Base-by-base conservation (phyloP, 2,888 invertebrate genomes). In the Orchesellides sinensis region DNA sequence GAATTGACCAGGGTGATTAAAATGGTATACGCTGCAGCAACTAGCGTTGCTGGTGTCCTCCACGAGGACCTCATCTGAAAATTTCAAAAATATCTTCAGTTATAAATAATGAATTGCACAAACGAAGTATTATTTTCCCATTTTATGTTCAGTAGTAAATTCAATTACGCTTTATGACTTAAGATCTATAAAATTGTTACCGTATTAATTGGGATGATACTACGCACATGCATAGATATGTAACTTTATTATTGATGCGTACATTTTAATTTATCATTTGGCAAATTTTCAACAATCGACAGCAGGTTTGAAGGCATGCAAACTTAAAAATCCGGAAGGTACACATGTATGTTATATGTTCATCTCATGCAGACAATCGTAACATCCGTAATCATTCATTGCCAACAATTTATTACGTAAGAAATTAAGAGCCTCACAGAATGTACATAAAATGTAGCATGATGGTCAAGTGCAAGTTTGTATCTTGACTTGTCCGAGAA, bases 61-160 rank as follows among this genome's bases (percentile, higher is more conserved):
- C 85, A 73, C 72, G 85, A 85, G 85, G 85, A 85, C 85, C 83
- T 80, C 85, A 85, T 85, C 85, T 85, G 56, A 77, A 83, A 45
- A 68, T 74, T 14, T n/a, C 2, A 40, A n/a, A n/a, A n/a, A n/a
- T n/a, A n/a, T n/a, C n/a, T n/a, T n/a, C n/a, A n/a, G n/a, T n/a
- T n/a, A n/a, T n/a, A n/a, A n/a, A n/a, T n/a, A n/a, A n/a, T n/a
- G n/a, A n/a, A n/a, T n/a, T n/a, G n/a, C n/a, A n/a, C n/a, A n/a
- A n/a, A n/a, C n/a, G n/a, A n/a, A n/a, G n/a, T n/a, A n/a, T n/a
- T n/a, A n/a, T n/a, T n/a, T n/a, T n/a, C n/a, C n/a, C n/a, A n/a
- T n/a, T n/a, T n/a, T n/a, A n/a, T n/a, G n/a, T n/a, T n/a, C n/a
- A n/a, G n/a, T n/a, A n/a, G n/a, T n/a, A n/a, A n/a, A n/a, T n/a